Percentiles rank a stretch among this genome's conserved stretches.
These are phyloP conservation scores for Romanogobio albipinnatus DNA, from an alignment of 2,113 vertebrate species.

Conservation along the genomic window DNA sequence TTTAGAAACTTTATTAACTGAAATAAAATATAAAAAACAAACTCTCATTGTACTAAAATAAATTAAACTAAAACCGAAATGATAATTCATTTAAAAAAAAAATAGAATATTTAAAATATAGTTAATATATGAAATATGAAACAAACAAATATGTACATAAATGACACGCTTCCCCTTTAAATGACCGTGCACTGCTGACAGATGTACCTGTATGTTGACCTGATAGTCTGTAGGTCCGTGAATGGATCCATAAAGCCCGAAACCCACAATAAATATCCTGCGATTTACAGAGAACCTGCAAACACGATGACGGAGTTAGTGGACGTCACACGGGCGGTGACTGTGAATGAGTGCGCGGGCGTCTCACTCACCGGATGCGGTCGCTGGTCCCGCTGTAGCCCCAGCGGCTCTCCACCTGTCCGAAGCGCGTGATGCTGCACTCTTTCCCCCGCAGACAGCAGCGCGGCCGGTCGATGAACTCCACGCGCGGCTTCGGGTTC, in stretches of 20 bases:
- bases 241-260: slow-evolving; percentile 94
- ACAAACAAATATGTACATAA: too few relatives aligned
- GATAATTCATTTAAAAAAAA: too few relatives aligned
- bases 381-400: slow-evolving; percentile 97
- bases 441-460: slow-evolving; percentile 97
- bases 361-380: slow-evolving; percentile 85
- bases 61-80: too few relatives aligned
- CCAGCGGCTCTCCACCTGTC: slow-evolving; percentile 98
- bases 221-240: slow-evolving; percentile 96
- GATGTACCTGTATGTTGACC: slow-evolving; percentile 92
- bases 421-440: slow-evolving; percentile 95
- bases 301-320: not conserved
- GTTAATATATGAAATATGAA: too few relatives aligned
- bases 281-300: slow-evolving; percentile 92
- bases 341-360: not conserved
- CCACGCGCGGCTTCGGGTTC: slow-evolving; percentile 93
- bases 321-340: not conserved
- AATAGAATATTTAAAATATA: too few relatives aligned
- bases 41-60: too few relatives aligned
- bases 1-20: too few relatives aligned
- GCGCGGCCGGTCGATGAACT: slow-evolving; percentile 94
- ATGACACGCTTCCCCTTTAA: not conserved
- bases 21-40: too few relatives aligned
- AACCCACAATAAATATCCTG: slow-evolving; percentile 94
- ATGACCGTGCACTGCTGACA: not conserved